phyloP scores from a whole-genome alignment of 2,888 invertebrate species.

The Spilosoma lubricipeda region DNA sequence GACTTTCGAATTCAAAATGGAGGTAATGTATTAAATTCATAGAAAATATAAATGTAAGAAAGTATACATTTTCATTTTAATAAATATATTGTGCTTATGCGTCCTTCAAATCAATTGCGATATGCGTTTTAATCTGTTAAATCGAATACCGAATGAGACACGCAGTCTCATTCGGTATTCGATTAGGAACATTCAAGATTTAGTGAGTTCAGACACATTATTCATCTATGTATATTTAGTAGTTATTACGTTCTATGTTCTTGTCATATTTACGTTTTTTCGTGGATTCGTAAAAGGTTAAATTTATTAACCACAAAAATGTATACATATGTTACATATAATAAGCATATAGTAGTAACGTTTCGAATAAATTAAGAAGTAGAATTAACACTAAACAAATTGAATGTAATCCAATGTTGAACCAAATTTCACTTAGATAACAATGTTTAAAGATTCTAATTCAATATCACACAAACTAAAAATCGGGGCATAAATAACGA shows the following conservation, averaged over 20 bases:
- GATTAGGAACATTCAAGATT: not conserved
- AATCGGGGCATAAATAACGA: not conserved
- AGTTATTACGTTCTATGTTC: slow-evolving; percentile 20
- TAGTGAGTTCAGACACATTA: slow-evolving; percentile 16
- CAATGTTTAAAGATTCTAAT: no score
- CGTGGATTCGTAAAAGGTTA: no score
- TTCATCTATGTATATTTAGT: slow-evolving; percentile 29
- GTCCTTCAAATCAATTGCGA: not conserved
- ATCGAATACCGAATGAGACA: no score
- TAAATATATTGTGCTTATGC: not conserved
- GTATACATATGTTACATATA: no score
- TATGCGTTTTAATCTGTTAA: slow-evolving; percentile 22
- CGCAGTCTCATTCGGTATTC: not conserved
- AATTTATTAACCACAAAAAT: no score
- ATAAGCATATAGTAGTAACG: not conserved
- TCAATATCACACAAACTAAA: no score
- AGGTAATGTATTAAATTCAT: no score
- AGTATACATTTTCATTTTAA: not conserved
- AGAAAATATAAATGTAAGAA: no score
- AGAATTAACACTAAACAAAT: no score
- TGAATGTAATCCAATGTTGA: no score
- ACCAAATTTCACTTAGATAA: no score
- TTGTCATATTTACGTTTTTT: slow-evolving; percentile 37
- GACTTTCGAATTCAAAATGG: no score
- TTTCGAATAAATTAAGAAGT: slow-evolving; percentile 23